Conservation (phyloP, 53 echinoderm and acorn worm species). For the Crossaster papposus region DNA sequence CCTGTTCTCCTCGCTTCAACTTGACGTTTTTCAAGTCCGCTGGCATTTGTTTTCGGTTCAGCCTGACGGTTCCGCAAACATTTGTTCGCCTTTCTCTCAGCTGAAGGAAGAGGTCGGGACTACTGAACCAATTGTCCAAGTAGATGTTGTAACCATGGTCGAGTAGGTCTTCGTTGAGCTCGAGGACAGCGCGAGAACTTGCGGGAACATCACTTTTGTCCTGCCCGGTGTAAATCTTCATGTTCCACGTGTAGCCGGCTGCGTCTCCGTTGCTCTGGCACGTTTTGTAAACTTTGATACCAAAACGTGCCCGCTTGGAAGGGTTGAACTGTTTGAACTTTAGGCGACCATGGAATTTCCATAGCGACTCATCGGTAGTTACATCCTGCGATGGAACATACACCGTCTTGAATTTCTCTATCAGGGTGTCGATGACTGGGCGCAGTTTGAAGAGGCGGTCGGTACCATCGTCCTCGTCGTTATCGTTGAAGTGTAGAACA, state of each 20-base stretch:
- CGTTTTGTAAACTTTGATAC: background rate
- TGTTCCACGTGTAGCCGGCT: background rate
- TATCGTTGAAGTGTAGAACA: too few relatives aligned
- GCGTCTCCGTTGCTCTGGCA: background rate
- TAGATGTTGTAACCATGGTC: too few relatives aligned
- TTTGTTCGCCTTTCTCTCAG: background rate
- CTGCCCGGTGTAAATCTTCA: too few relatives aligned
- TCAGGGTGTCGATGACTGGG: background rate
- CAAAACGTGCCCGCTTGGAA: background rate
- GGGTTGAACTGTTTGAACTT: background rate
- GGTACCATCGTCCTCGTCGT: too few relatives aligned
- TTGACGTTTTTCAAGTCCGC: background rate
- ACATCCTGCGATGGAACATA: background rate
- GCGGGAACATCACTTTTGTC: too few relatives aligned
- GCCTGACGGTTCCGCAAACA: background rate
- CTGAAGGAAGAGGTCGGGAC: background rate
- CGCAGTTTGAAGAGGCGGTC: slow-evolving; percentile 7
- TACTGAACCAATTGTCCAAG: background rate
- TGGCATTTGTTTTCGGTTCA: background rate
- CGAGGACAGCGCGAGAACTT: too few relatives aligned
- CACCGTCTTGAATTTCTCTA: background rate
- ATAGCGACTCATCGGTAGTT: background rate
- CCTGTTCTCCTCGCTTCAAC: too few relatives aligned
- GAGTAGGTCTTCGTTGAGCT: too few relatives aligned
- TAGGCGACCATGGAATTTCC: background rate